Percentiles rank a stretch among this genome's conserved stretches.
phyloP scores from a whole-genome alignment of 2,113 vertebrate species.

The Lynx canadensis region DNA sequence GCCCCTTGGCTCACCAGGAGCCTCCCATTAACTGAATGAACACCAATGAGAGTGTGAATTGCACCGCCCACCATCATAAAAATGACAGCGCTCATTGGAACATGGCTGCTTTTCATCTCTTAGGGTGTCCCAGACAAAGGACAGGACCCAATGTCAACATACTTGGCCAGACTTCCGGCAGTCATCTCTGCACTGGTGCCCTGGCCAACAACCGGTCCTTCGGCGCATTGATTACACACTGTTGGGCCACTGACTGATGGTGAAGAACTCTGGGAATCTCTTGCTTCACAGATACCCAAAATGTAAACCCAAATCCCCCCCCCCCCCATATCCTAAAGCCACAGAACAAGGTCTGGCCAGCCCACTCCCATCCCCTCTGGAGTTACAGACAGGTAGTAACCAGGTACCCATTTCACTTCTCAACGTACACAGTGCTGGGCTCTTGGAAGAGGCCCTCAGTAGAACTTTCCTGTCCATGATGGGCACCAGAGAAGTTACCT shows the following conservation, averaged over 20 bases:
- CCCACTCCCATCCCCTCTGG: no score
- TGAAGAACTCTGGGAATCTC: not conserved
- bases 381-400: no score
- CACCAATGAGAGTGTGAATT: not conserved
- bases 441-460: fast-evolving
- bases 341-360: not conserved
- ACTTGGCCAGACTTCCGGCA: not conserved
- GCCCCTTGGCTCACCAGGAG: not conserved
- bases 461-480: fast-evolving
- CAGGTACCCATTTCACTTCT: not conserved
- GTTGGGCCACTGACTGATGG: not conserved
- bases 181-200: not conserved
- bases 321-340: not conserved
- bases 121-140: not conserved
- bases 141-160: not conserved
- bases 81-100: not conserved
- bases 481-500: not conserved
- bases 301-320: not conserved
- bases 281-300: not conserved
- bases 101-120: not conserved
- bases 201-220: not conserved
- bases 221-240: not conserved
- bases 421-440: not conserved
- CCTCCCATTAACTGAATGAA: not conserved
- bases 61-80: not conserved